Evolutionary conservation across 2,888 invertebrate species (phyloP).

Genomic region (Papilio protenor): DNA sequence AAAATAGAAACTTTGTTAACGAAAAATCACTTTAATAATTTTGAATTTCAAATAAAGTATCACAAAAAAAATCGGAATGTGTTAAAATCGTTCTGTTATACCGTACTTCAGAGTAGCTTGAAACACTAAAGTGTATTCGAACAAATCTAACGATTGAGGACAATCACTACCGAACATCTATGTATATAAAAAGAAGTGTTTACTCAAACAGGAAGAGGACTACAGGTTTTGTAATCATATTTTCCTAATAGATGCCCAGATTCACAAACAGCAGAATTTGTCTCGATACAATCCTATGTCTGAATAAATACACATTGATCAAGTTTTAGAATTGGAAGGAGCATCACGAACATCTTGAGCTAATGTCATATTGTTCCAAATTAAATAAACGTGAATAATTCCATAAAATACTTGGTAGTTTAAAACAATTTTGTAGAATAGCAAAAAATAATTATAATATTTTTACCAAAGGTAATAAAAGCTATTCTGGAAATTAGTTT

Average conservation of each 20-base stretch:
- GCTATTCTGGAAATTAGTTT: neutral
- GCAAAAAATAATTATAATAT: neutral
- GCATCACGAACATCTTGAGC: neutral
- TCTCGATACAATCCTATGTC: neutral
- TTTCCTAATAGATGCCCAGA: neutral
- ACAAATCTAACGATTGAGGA: neutral
- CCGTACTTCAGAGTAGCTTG: too few relatives aligned
- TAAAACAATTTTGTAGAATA: constrained; percentile 3
- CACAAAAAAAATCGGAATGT: too few relatives aligned
- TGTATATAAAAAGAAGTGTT: too few relatives aligned
- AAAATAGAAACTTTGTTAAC: too few relatives aligned
- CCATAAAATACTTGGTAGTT: neutral
- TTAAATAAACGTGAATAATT: neutral
- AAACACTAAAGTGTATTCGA: too few relatives aligned
- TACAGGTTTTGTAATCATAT: neutral
- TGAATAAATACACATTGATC: neutral
- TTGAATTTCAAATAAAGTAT: too few relatives aligned
- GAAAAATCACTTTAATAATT: too few relatives aligned
- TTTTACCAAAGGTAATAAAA: neutral
- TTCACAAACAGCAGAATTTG: neutral
- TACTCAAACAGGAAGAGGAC: neutral
- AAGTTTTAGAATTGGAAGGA: neutral
- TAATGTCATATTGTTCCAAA: neutral
- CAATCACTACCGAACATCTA: too few relatives aligned
- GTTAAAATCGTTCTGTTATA: too few relatives aligned